Evolutionary conservation across 2,797 vertebrate species (phyloP).

Genomic region (Serranus cabrilla): DNA sequence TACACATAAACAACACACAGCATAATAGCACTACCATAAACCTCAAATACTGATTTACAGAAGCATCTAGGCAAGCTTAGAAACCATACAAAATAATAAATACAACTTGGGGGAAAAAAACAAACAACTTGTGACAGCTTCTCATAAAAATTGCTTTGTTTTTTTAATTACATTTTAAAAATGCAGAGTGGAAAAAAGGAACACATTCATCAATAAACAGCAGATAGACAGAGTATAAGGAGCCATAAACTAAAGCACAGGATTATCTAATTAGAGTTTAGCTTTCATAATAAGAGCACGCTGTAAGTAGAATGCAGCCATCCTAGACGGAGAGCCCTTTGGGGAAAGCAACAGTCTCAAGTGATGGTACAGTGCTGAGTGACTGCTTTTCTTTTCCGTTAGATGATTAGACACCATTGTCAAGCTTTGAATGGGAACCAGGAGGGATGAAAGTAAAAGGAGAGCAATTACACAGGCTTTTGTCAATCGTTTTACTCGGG

Average conservation of each 20-base stretch:
- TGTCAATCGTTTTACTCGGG: constrained; percentile 71
- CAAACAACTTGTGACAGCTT: constrained; percentile 30
- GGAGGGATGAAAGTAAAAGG: constrained; percentile 73
- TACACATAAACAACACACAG: constrained; percentile 62
- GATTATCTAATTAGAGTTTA: constrained; percentile 73
- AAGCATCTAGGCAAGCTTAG: neutral
- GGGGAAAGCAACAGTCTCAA: constrained; percentile 59
- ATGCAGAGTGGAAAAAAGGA: neutral
- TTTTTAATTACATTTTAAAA: constrained; percentile 22
- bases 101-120: constrained; percentile 3
- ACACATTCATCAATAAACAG: constrained; percentile 38
- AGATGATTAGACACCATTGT: constrained; percentile 80
- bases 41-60: constrained; percentile 37
- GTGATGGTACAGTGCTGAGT: constrained; percentile 63
- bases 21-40: constrained; percentile 26
- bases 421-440: constrained; percentile 74
- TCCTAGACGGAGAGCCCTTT: constrained; percentile 52
- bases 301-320: constrained; percentile 64
- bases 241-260: constrained; percentile 43
- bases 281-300: constrained; percentile 62
- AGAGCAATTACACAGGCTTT: constrained; percentile 76
- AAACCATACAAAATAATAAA: constrained; percentile 32
- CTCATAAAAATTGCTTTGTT: constrained; percentile 13
- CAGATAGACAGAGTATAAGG: constrained; percentile 22
- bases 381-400: constrained; percentile 72